These are phyloP conservation scores for Trichacis sp. DNA, from an alignment of 2,888 invertebrate species.

Conservation along the genomic window DNA sequence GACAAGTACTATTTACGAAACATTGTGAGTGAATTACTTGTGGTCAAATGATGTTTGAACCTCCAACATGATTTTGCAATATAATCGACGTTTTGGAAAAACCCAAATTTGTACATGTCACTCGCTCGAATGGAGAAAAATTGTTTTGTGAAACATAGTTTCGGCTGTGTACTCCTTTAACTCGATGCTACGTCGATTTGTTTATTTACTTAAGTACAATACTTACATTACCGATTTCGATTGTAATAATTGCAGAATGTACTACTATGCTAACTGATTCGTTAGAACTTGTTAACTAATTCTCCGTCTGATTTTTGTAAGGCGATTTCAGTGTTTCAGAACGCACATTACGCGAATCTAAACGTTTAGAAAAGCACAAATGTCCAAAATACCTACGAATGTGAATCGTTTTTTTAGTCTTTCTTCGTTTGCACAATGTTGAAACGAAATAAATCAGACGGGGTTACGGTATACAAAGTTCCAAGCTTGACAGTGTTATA, in stretches of 20 bases:
- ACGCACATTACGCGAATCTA: background rate
- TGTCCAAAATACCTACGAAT: background rate
- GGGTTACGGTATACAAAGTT: slow-evolving; percentile 1
- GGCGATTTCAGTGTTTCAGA: background rate
- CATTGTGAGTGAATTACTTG: background rate
- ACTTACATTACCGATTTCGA: too few species aligned
- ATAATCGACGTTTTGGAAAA: too few species aligned
- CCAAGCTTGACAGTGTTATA: background rate
- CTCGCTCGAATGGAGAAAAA: too few species aligned
- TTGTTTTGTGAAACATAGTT: too few species aligned
- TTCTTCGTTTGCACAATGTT: background rate
- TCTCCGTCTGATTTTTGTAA: background rate
- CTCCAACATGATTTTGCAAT: too few species aligned
- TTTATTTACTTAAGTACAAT: background rate
- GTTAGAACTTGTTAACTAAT: slow-evolving; percentile 4
- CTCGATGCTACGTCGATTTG: background rate
- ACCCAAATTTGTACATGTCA: too few species aligned
- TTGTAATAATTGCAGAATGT: background rate
- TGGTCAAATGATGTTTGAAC: too few species aligned
- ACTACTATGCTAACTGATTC: slow-evolving; percentile 2
- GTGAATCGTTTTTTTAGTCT: background rate
- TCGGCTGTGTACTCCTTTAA: too few species aligned
- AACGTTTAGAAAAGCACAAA: background rate
- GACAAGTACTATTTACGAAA: background rate
- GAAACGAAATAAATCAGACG: slow-evolving; percentile 3